phyloP scores from a whole-genome alignment of 1,140 invertebrate species.

The Ostrea edulis region DNA sequence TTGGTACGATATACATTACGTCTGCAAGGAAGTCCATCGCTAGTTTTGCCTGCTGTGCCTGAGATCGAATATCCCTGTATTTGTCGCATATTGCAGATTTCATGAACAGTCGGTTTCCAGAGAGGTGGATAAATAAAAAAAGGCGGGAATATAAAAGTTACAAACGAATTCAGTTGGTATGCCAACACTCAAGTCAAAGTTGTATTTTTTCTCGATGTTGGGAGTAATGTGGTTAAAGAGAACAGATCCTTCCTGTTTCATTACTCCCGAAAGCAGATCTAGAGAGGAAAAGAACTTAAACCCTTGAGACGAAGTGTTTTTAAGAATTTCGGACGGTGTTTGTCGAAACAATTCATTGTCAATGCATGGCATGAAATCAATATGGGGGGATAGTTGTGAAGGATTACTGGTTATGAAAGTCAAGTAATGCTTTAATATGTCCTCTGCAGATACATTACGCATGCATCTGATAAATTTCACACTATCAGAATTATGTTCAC shows the following conservation, averaged over 20 bases:
- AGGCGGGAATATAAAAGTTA: conserved; percentile 3
- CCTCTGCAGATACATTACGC: not conserved
- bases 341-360: conserved; percentile 5
- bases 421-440: not conserved
- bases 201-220: not conserved
- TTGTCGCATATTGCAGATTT: not conserved
- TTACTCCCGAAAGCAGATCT: not conserved
- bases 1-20: not conserved
- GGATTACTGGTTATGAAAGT: not conserved
- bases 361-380: not conserved
- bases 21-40: not conserved
- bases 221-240: not conserved
- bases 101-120: not conserved
- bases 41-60: not conserved
- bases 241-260: not conserved
- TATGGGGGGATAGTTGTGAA: not conserved
- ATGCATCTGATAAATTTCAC: not conserved
- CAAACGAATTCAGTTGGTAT: conserved; percentile 20
- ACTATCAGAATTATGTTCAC: not conserved
- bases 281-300: not conserved
- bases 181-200: not conserved
- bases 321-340: not conserved
- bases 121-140: not conserved
- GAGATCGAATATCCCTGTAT: not conserved
- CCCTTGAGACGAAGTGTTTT: not conserved